A percentile compares a stretch with the other conserved stretches of the same genome.
phyloP scores from a whole-genome alignment of 2,888 invertebrate species.

The Agrochola macilenta region DNA sequence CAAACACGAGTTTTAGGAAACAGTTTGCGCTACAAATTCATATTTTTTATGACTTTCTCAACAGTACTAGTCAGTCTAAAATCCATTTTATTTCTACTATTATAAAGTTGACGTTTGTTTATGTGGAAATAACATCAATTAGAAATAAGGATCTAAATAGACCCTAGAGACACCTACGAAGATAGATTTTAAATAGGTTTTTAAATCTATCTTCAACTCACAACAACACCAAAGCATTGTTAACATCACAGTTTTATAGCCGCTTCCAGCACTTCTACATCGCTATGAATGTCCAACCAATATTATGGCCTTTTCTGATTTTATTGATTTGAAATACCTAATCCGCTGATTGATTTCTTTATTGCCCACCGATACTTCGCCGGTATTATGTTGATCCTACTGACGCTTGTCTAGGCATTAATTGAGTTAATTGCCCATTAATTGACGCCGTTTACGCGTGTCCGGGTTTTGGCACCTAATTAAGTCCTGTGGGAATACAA shows the following conservation, averaged over 20 bases:
- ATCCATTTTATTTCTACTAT: too few relatives aligned
- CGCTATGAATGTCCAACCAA: conserved; percentile 75
- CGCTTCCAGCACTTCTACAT: conserved; percentile 74
- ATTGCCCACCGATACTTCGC: conserved; percentile 84
- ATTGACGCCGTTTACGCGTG: conserved; percentile 87
- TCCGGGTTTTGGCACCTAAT: conserved; percentile 87
- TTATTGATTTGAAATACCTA: conserved; percentile 90
- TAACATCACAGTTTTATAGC: not conserved
- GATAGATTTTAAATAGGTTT: too few relatives aligned
- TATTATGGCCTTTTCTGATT: conserved; percentile 86
- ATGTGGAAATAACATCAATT: too few relatives aligned
- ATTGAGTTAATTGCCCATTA: conserved; percentile 86
- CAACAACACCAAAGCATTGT: not conserved
- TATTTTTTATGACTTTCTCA: too few relatives aligned
- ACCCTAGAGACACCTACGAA: too few relatives aligned
- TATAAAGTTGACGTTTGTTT: too few relatives aligned
- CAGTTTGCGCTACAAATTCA: too few relatives aligned
- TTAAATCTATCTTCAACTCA: not conserved
- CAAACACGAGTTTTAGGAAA: too few relatives aligned
- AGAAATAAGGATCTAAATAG: too few relatives aligned
- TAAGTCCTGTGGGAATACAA: conserved; percentile 84
- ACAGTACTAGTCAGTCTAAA: too few relatives aligned
- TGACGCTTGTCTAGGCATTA: conserved; percentile 85
- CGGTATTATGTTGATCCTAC: conserved; percentile 84
- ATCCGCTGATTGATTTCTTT: conserved; percentile 90